Percentiles rank a stretch among this genome's conserved stretches.
phyloP scores from a whole-genome alignment of 2,797 vertebrate genomes.

The Gallinago stenura region DNA sequence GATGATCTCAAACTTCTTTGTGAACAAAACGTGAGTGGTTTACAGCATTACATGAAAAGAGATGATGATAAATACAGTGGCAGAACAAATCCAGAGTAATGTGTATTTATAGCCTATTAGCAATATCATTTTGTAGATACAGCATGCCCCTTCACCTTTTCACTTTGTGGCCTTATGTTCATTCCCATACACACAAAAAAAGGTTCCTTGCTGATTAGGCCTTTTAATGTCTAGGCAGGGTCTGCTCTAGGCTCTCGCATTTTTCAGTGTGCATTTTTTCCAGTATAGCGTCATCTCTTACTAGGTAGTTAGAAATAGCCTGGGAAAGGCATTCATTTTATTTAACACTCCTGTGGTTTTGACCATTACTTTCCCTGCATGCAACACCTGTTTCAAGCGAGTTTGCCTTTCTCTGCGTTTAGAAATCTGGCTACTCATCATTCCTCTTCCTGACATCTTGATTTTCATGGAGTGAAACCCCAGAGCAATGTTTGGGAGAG shows the following conservation, averaged over 20 bases:
- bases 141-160: neutral
- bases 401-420: neutral
- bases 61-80: neutral
- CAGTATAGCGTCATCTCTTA: neutral
- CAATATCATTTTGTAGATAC: no score
- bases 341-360: neutral
- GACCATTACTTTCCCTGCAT: neutral
- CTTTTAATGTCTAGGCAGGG: neutral
- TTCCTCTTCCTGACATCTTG: neutral
- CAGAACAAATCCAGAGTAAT: neutral
- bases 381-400: neutral
- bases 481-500: neutral
- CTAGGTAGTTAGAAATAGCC: neutral
- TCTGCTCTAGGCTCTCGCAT: neutral
- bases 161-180: neutral
- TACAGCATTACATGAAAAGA: neutral
- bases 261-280: neutral
- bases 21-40: constrained; percentile 93
- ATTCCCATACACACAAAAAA: neutral
- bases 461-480: neutral
- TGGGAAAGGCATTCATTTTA: neutral
- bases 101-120: neutral
- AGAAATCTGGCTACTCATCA: neutral
- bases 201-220: neutral
- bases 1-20: constrained; percentile 98